Evolutionary conservation across 1,140 invertebrate genomes (phyloP).

Genomic region (Zaprionus gabonicus): DNA sequence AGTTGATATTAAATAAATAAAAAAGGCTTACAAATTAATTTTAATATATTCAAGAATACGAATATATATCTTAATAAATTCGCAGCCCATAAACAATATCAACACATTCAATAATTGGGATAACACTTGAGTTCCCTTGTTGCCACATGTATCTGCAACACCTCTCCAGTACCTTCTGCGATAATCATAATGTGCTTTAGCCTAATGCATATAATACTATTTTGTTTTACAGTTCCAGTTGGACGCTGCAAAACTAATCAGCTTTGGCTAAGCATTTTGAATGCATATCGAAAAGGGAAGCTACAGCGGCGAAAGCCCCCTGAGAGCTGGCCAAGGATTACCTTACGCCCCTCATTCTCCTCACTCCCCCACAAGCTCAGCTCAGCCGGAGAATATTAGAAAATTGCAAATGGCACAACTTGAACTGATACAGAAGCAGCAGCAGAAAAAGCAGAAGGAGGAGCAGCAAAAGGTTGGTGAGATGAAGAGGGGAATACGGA

Average conservation of each 20-base stretch:
- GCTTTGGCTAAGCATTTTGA: conserved; percentile 26
- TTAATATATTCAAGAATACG: neutral
- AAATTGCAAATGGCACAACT: conserved; percentile 34
- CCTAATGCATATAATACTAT: conserved; percentile 1
- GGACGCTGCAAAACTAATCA: conserved; percentile 10
- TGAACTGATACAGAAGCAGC: conserved; percentile 12
- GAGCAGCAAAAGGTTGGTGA: neutral
- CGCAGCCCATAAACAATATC: no score
- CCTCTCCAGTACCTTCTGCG: neutral
- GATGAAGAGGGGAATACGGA: neutral
- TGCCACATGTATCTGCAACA: neutral
- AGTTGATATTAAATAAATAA: no score
- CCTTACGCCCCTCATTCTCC: neutral
- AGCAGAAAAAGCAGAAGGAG: neutral
- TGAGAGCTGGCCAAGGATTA: conserved; percentile 32
- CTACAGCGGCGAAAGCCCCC: neutral
- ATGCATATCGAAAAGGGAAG: neutral
- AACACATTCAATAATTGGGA: neutral
- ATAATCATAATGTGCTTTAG: conserved; percentile 3
- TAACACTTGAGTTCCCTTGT: neutral
- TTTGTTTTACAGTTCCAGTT: conserved; percentile 1
- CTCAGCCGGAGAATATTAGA: conserved; percentile 34
- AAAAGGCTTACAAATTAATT: no score
- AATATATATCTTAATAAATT: neutral
- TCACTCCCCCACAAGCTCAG: neutral